A percentile compares a stretch with the other conserved stretches of the same genome.
Evolutionary conservation across 2,888 invertebrate genomes (phyloP).

Genomic region (Lycocerus yunnanus): DNA sequence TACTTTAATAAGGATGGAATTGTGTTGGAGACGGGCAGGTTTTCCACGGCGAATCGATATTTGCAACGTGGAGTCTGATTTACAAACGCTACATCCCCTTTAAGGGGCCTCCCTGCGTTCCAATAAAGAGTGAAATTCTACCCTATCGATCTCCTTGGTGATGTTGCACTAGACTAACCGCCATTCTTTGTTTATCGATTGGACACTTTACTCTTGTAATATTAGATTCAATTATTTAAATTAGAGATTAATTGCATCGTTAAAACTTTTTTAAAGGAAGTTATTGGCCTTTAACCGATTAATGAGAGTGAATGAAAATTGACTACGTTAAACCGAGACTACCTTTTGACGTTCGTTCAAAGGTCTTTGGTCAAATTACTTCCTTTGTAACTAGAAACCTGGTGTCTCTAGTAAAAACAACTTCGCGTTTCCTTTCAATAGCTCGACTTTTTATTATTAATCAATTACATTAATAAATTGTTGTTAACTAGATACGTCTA

Average conservation of each 20-base stretch:
- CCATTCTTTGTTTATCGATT: background rate
- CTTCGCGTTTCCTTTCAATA: background rate
- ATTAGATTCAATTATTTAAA: background rate
- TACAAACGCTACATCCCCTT: constrained; percentile 8
- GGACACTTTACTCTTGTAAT: background rate
- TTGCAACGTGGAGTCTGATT: constrained; percentile 10
- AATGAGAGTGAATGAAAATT: background rate
- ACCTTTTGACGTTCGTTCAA: background rate
- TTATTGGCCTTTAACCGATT: background rate
- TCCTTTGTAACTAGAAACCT: background rate
- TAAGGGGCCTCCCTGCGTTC: constrained; percentile 12
- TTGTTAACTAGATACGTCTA: constrained; percentile 2
- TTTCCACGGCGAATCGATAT: constrained; percentile 14
- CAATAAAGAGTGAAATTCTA: constrained; percentile 17
- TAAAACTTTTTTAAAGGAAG: background rate
- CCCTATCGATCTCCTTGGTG: constrained; percentile 11
- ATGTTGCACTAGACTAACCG: constrained; percentile 10
- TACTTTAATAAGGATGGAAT: constrained; percentile 12
- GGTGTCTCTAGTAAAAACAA: background rate
- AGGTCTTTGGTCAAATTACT: background rate
- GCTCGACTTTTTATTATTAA: background rate
- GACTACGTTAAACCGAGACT: background rate
- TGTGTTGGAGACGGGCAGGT: background rate
- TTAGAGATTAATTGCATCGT: background rate
- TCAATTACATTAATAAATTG: background rate